Evolutionary conservation across 37 sponge, comb jelly and placozoan genomes (phyloP), one percentile per base, ranked within the genome.

Genomic region (Oscarella lobularis): DNA sequence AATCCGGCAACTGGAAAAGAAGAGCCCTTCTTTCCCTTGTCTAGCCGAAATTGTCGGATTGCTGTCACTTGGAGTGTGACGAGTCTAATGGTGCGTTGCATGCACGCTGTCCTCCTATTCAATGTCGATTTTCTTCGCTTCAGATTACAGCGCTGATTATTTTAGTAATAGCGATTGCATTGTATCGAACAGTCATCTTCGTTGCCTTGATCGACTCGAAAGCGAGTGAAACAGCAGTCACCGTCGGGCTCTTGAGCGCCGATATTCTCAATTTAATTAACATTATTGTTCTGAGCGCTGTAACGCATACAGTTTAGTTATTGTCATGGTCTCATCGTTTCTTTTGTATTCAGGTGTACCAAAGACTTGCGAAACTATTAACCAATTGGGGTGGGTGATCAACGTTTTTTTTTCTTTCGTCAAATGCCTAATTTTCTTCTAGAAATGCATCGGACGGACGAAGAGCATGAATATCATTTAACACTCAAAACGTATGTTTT

Each of bases 361-460:
- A 20, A 70, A 70, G 27, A 20, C 32, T 70, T 70, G 73, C 73
- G 27, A 70, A 70, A 27, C 14, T 29, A 9, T 20, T 70, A 9
- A 70, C 32, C 27, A 29, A 70, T 70, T 70, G 73, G 73, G 73
- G 73, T 70, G 37, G 27, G 73, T 48, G 14, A n/a, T n/a, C n/a
- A n/a, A n/a, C n/a, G n/a, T n/a, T n/a, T n/a, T n/a, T n/a, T n/a
- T n/a, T n/a, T n/a, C n/a, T n/a, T n/a, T n/a, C n/a, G n/a, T n/a
- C n/a, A n/a, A n/a, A n/a, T n/a, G n/a, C n/a, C n/a, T n/a, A n/a
- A n/a, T n/a, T n/a, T n/a, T n/a, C n/a, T n/a, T n/a, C n/a, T n/a
- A 83, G 87, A 78, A 71, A 40, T 78, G 35, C 79, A 78, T 55
- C 73, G 79, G 30, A 78, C 79, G 3, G 70, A 78, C 31, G 71